These are phyloP conservation scores for Lamprotornis superbus DNA, from an alignment of 2,113 vertebrate genomes.

Conservation along the genomic window DNA sequence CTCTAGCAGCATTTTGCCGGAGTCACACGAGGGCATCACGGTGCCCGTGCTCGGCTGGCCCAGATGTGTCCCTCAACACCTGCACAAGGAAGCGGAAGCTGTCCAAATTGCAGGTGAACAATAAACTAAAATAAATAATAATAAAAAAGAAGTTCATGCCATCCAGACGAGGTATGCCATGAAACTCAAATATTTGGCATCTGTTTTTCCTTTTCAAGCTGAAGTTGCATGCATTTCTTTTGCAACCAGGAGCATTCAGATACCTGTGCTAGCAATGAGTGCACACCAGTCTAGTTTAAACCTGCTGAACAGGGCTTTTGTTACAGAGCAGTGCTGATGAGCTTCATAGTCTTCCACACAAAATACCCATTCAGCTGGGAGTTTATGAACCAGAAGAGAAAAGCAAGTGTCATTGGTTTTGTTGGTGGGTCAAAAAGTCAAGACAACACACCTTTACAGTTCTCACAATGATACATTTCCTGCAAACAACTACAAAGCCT, in stretches of 20 bases:
- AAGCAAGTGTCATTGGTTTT: neutral
- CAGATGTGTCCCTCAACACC: neutral
- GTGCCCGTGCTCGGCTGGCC: neutral
- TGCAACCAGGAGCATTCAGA: neutral
- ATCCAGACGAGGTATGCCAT: neutral
- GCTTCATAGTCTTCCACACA: neutral
- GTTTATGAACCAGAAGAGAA: constrained; percentile 42
- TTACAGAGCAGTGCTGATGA: neutral
- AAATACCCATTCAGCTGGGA: neutral
- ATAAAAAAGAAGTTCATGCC: neutral
- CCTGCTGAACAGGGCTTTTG: neutral
- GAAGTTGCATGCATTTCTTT: neutral
- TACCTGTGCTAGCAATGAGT: neutral
- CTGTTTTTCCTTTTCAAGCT: neutral
- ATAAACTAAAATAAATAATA: neutral
- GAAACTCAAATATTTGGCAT: neutral
- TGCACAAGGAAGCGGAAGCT: neutral
- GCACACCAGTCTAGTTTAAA: neutral
- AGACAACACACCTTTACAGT: neutral
- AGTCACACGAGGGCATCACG: accelerated
- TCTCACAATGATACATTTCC: neutral
- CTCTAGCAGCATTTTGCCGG: neutral
- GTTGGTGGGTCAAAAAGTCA: constrained; percentile 34
- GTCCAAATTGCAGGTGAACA: neutral
- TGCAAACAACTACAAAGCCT: constrained; percentile 6